phyloP scores from a whole-genome alignment of 2,888 invertebrate species.

The Dilophus febrilis region DNA sequence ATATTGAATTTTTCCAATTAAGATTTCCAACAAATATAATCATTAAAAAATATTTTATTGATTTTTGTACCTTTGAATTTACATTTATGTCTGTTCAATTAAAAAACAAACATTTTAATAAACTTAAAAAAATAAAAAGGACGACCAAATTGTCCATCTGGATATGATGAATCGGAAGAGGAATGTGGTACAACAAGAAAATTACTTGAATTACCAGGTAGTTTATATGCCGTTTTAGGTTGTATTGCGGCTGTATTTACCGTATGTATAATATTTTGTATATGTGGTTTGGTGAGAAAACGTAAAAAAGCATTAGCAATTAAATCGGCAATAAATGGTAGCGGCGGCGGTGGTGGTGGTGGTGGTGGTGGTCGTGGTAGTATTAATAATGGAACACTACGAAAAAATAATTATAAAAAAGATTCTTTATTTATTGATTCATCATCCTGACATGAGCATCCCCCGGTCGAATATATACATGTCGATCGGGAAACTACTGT shows the following conservation, averaged over 20 bases:
- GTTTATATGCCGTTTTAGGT: slow-evolving; percentile 35
- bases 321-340: slow-evolving; percentile 30
- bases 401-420: slow-evolving; percentile 37
- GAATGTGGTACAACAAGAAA: slow-evolving; percentile 41
- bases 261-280: slow-evolving; percentile 37
- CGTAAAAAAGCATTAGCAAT: slow-evolving; percentile 35
- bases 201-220: slow-evolving; percentile 36
- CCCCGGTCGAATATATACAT: slow-evolving; percentile 83
- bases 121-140: slow-evolving; percentile 15
- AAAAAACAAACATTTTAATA: not conserved
- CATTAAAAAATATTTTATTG: too few relatives aligned
- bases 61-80: too few relatives aligned
- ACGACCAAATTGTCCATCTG: slow-evolving; percentile 42
- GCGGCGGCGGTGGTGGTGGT: slow-evolving; percentile 12
- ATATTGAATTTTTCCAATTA: too few relatives aligned
- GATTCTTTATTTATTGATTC: slow-evolving; percentile 31
- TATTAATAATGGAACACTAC: slow-evolving; percentile 34
- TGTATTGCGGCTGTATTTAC: slow-evolving; percentile 40
- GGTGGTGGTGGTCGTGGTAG: slow-evolving; percentile 7
- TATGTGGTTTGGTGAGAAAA: slow-evolving; percentile 39
- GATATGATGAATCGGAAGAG: slow-evolving; percentile 53
- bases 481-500: slow-evolving; percentile 87
- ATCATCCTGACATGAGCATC: slow-evolving; percentile 74
- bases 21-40: too few relatives aligned
- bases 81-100: too few relatives aligned